Conservation (phyloP, 2,113 vertebrate genomes). For the Gorsachius goisagi region DNA sequence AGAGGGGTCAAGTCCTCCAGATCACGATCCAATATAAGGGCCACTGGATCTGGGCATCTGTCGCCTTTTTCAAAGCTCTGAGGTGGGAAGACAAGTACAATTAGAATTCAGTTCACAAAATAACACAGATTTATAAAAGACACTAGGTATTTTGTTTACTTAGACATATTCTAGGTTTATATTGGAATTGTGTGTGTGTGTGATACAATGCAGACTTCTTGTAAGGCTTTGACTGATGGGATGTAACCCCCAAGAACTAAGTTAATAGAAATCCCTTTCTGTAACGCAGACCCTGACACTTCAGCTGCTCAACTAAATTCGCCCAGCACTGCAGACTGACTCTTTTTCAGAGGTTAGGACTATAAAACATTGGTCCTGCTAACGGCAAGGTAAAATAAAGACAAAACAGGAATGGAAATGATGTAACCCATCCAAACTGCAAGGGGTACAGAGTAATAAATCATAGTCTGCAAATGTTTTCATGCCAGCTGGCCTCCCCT, state of each 20-base stretch:
- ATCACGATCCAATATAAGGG: neutral
- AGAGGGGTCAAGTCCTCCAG: neutral
- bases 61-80: neutral
- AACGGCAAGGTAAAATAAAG: neutral
- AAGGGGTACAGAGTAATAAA: neutral
- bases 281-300: neutral
- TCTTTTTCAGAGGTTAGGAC: neutral
- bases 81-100: neutral
- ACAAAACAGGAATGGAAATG: neutral
- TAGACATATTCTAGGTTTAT: neutral
- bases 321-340: neutral
- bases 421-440: neutral
- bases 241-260: neutral
- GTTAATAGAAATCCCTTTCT: neutral
- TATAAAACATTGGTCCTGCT: neutral
- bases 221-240: neutral
- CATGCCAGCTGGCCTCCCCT: neutral
- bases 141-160: neutral
- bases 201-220: neutral
- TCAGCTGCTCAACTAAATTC: neutral
- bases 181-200: neutral
- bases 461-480: neutral
- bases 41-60: neutral
- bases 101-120: neutral
- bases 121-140: neutral